Base-by-base conservation (phyloP, 1,140 invertebrate species). In the Drosophila busckii region DNA sequence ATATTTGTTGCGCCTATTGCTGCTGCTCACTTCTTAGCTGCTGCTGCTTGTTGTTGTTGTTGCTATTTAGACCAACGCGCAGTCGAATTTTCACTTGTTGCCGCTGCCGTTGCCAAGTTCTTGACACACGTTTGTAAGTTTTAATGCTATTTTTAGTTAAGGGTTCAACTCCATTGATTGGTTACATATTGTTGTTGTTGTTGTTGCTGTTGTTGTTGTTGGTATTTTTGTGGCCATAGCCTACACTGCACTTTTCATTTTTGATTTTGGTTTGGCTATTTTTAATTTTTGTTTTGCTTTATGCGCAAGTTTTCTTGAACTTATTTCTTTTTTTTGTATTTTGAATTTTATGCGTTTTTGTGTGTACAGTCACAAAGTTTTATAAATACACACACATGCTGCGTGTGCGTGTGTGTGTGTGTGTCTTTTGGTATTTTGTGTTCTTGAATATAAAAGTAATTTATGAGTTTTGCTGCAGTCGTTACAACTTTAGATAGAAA, bases 391-490 rank as follows among this genome's bases (percentile, higher is more conserved):
- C 13, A 50, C 22, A 35, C 23, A 44, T 16, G 1, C 5, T 8
- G 10, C 13, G 26, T 37, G 15, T n/a, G 35, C 20, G 32, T 32
- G 28, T 9, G n/a, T 42, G 42, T 54, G 55, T 61, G 46, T 48
- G 22, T 41, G 22, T 40, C 22, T 42, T 46, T 31, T 38, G 52
- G 23, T 59, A 55, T 49, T 61, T 64, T 64, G 63, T 55, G 40
- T 55, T 64, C 40, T 35, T 61, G 41, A 71, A 67, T 65, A 80
- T 73, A 68, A 82, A 75, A 82, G 58, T 66, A 66, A 80, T 80
- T 82, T 82, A 80, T 70, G 75, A 80, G 69, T 82, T 83, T 62
- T 75, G n/a, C 75, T 70, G 75, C 69, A 80, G 45, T 58, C 45
- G 35, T 22, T n/a, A 35, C 31, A 26, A 31, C 31, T 37, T 34